Conservation (phyloP, 2,797 vertebrate genomes). For the Florisuga fusca region DNA sequence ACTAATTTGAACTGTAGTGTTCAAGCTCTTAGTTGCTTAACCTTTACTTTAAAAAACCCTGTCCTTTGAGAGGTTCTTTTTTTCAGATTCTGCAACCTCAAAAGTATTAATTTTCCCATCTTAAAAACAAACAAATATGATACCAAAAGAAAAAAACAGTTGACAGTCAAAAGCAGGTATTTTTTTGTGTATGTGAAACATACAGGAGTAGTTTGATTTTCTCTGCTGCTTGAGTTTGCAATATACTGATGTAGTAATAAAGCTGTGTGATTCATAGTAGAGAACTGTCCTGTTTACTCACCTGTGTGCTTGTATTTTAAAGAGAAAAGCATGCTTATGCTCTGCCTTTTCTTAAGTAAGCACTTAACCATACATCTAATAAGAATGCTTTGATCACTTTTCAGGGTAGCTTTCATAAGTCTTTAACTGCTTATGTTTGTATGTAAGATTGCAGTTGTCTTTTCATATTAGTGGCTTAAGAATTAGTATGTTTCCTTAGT, state of each 20-base stretch:
- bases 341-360: neutral
- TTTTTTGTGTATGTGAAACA: neutral
- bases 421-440: neutral
- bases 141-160: too few species aligned
- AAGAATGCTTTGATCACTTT: neutral
- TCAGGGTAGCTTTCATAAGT: neutral
- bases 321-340: neutral
- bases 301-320: neutral
- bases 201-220: neutral
- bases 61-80: neutral
- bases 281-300: neutral
- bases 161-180: neutral
- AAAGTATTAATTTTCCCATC: neutral
- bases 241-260: neutral
- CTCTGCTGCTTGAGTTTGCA: neutral
- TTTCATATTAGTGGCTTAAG: neutral
- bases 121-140: neutral
- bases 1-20: neutral
- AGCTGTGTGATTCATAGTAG: neutral
- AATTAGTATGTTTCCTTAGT: neutral
- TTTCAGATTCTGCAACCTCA: neutral
- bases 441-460: neutral
- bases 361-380: neutral
- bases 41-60: neutral
- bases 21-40: neutral